A percentile compares a stretch with the other conserved stretches of the same genome.
Evolutionary conservation across 2,888 invertebrate genomes (phyloP).

Genomic region (Andrena praecox): DNA sequence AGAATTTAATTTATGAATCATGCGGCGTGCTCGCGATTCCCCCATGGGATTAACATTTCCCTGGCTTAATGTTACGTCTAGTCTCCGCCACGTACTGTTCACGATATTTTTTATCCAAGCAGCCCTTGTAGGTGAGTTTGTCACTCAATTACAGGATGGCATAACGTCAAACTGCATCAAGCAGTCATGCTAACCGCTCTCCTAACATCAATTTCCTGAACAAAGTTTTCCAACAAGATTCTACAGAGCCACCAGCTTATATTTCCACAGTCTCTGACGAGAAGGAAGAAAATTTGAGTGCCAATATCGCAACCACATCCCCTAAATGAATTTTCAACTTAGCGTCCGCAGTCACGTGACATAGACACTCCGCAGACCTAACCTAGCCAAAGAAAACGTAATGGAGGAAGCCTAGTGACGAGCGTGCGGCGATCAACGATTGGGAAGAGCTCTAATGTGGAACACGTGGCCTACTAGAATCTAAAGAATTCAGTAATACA

Average conservation of each 20-base stretch:
- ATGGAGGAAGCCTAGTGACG: constrained; percentile 53
- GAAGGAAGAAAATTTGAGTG: neutral
- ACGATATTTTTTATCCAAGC: too few relatives aligned
- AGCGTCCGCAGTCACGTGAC: constrained; percentile 15
- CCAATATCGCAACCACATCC: neutral
- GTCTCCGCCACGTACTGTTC: constrained; percentile 14
- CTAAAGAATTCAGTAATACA: constrained; percentile 30
- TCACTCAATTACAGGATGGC: too few relatives aligned
- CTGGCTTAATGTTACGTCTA: neutral
- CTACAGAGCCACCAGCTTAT: too few relatives aligned
- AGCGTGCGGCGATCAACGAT: constrained; percentile 65
- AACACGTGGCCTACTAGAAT: constrained; percentile 26
- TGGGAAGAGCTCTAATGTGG: constrained; percentile 40
- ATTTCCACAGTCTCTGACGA: too few relatives aligned
- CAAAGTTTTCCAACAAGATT: too few relatives aligned
- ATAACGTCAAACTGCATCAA: too few relatives aligned
- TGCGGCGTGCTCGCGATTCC: constrained; percentile 69
- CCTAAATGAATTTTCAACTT: neutral
- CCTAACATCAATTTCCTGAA: too few relatives aligned
- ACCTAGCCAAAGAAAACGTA: constrained; percentile 13
- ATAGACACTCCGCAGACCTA: neutral
- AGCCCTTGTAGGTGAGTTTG: too few relatives aligned
- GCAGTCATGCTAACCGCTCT: too few relatives aligned
- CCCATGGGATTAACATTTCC: constrained; percentile 18
- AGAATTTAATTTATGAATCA: constrained; percentile 50